phyloP scores from a whole-genome alignment of 92 coral and sea anemone species.

The Umimayanthus kanabou region DNA sequence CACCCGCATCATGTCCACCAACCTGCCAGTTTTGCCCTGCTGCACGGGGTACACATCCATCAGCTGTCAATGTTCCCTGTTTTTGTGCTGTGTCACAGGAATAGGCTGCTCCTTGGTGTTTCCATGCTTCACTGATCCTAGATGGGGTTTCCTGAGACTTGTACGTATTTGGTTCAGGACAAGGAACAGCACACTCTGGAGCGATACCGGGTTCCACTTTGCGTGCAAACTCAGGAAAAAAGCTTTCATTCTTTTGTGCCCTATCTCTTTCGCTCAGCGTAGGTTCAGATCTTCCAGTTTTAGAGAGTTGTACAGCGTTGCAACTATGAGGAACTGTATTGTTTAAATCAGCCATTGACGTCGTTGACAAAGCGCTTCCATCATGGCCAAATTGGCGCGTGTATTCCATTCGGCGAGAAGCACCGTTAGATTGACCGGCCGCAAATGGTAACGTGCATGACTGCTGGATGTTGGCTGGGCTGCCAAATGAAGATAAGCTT shows the following conservation, averaged over 20 bases:
- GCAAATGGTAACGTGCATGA: not conserved
- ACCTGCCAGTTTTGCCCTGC: not conserved
- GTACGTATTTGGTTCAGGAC: not conserved
- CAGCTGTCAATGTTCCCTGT: not conserved
- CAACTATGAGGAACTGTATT: not conserved
- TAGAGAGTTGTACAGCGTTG: not conserved
- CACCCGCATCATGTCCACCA: not conserved
- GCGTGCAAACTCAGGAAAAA: not conserved
- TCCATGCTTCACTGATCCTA: not conserved
- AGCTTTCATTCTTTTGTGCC: not conserved
- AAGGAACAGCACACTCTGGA: not conserved
- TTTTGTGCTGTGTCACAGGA: not conserved
- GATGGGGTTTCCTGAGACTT: not conserved
- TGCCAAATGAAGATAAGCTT: not conserved
- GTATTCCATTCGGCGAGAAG: constrained; percentile 13
- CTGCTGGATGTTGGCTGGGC: not conserved
- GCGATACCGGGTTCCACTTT: not conserved
- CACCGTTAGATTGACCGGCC: not conserved
- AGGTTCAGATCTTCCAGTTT: not conserved
- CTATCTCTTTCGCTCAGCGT: not conserved
- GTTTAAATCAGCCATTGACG: not conserved
- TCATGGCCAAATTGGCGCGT: constrained; percentile 28
- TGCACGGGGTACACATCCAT: not conserved
- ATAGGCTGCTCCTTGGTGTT: not conserved
- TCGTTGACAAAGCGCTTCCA: not conserved